Base-by-base conservation (phyloP, 2,888 invertebrate species). In the Aporophyla nigra region DNA sequence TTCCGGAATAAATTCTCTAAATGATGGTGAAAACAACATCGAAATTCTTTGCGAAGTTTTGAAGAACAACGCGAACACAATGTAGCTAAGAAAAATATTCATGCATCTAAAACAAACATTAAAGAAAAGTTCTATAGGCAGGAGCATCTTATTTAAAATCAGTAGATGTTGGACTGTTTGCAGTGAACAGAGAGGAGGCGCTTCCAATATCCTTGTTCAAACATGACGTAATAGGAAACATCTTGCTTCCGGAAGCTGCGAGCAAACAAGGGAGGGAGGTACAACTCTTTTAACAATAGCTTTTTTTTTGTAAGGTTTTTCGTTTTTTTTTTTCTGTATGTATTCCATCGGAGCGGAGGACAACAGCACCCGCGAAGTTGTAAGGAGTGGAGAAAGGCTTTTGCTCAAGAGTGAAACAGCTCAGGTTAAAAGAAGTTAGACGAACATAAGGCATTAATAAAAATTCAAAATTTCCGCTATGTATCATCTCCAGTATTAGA, bases 181-280 rank as follows among this genome's bases (percentile, higher is more conserved):
- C 89, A 43, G 74, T 83, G 80, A 82, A 82, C 76, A 82, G 76
- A 84, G 88, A 87, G 90, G 87, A 89, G 90, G 88, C 89, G 88
- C 89, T 92, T 91, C 91, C 94, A 94, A 95, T 95, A 94, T 92
- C 91, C 90, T 61, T 91, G 91, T 91, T 90, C 93, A 95, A 95
- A 95, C 94, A 94, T 86, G 86, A 76, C 87, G 88, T 93, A 92
- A 93, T 92, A 92, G 93, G 90, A 92, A 94, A 93, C 92, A 93
- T 94, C 93, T 93, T 93, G 92, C 90, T 82, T 80, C 78, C 67
- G 83, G 82, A 75, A 72, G 82, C 69, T 78, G 78, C 81, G 78
- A 86, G 89, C 88, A 89, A 91, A 90, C 90, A 91, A 73, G 74
- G 73, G 63, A 72, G 82, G 78, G 65, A 78, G 77, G 56, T 71